Conservation (phyloP, 1,140 invertebrate genomes). For the Apis cerana region DNA sequence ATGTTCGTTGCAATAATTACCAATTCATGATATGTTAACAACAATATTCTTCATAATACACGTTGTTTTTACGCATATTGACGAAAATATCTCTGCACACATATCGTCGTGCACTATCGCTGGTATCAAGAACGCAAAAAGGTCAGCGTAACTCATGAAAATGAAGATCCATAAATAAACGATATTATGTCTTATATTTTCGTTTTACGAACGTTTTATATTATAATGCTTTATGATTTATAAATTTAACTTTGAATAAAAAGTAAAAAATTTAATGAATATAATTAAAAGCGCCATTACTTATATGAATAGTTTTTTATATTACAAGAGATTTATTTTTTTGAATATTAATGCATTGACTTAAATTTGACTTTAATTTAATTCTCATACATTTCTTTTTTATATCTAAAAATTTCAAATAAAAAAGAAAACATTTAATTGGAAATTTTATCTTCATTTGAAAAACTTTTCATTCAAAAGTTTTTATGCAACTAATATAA, state of each 20-base stretch:
- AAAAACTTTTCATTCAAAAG: too few species aligned
- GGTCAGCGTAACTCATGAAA: neutral
- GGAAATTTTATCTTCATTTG: too few species aligned
- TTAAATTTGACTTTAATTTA: too few species aligned
- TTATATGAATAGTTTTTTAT: too few species aligned
- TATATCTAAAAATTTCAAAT: too few species aligned
- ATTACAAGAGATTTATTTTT: too few species aligned
- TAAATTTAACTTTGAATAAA: neutral
- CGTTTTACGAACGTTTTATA: neutral
- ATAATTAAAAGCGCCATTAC: neutral
- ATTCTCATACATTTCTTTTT: too few species aligned
- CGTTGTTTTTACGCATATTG: neutral
- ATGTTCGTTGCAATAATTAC: neutral
- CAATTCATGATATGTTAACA: neutral
- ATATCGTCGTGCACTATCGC: neutral
- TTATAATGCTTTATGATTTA: neutral
- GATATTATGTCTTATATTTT: neutral
- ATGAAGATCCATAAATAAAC: neutral
- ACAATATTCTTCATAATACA: neutral
- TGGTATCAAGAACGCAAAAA: neutral
- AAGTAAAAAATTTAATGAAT: neutral
- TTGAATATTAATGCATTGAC: too few species aligned
- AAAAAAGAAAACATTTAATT: too few species aligned
- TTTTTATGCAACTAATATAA: too few species aligned
- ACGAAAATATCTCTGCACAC: neutral